Percentiles rank a stretch among this genome's conserved stretches.
phyloP scores from a whole-genome alignment of 2,797 vertebrate species.

The Lacerta agilis region DNA sequence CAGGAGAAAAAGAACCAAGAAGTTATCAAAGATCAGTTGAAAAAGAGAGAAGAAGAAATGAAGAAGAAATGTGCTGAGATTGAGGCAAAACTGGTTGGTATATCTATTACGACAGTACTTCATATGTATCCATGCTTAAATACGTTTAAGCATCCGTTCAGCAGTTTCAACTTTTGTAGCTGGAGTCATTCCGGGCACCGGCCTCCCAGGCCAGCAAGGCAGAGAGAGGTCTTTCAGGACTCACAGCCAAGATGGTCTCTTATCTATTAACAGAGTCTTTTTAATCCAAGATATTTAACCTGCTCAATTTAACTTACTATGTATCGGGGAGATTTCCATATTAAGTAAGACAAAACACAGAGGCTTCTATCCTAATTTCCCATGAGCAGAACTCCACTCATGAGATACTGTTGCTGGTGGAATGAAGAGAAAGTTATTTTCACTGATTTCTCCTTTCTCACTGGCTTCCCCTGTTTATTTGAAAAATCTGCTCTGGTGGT shows the following conservation, averaged over 20 bases:
- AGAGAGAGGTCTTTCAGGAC: constrained; percentile 1
- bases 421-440: neutral
- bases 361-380: neutral
- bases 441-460: neutral
- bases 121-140: constrained; percentile 20
- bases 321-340: neutral
- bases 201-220: too few species aligned
- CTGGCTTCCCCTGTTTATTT: neutral
- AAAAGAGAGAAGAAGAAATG: constrained; percentile 85
- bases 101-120: neutral
- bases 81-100: constrained; percentile 88
- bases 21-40: constrained; percentile 81
- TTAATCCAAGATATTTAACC: neutral
- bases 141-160: too few species aligned
- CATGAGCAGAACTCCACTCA: neutral
- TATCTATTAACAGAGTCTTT: neutral
- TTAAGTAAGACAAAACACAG: neutral
- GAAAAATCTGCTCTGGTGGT: neutral
- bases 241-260: neutral
- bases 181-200: too few species aligned
- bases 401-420: too few species aligned
- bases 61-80: constrained; percentile 82
- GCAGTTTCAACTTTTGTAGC: too few species aligned
- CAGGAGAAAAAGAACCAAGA: constrained; percentile 87
- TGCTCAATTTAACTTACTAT: neutral